Evolutionary conservation across 2,888 invertebrate genomes (phyloP), one percentile per base, ranked within the genome.

Genomic region (Cynaeus angustus): DNA sequence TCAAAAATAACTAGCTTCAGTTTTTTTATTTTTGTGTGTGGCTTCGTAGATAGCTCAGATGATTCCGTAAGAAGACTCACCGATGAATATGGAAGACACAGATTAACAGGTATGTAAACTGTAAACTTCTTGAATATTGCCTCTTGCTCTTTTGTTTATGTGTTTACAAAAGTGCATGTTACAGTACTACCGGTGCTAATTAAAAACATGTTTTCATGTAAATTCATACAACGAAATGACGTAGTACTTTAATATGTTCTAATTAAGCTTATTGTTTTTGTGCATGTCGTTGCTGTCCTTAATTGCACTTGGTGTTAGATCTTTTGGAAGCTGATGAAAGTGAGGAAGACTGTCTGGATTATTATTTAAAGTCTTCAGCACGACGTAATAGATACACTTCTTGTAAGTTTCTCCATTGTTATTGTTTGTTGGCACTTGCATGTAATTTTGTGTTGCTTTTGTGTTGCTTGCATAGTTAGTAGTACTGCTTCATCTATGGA

Each of bases 401-500:
- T 79, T 88, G 89, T 89, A 87, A 89, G 89, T 88, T 74, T 50
- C 61, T 55, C 8, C 58, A 16, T 3, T 21, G 21, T 21, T 4
- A 3, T 52, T 37, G n/a, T 46, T 55, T n/a, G 10, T 56, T 59
- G 45, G 53, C 62, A 66, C 43, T 45, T 68, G 72, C 73, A 70
- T 67, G 72, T 72, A 72, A 71, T 69, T 21, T 64, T 69, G 21
- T 72, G 66, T 72, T 75, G 78, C 79, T 78, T 79, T 75, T 78
- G 75, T 77, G 75, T 77, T 79, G 78, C 78, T 79, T 80, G 75
- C 77, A 68, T 79, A 88, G 88, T 86, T 86, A 88, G 86, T 87
- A 89, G 89, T 86, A 86, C 88, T 82, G 88, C 88, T 81, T 89
- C 90, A 75, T 89, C 90, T 79, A 89, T 91, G 90, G 92, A 92